A percentile compares a stretch with the other conserved stretches of the same genome.
Evolutionary conservation across 2,797 vertebrate species (phyloP).

Genomic region (Coregonus suidteri): DNA sequence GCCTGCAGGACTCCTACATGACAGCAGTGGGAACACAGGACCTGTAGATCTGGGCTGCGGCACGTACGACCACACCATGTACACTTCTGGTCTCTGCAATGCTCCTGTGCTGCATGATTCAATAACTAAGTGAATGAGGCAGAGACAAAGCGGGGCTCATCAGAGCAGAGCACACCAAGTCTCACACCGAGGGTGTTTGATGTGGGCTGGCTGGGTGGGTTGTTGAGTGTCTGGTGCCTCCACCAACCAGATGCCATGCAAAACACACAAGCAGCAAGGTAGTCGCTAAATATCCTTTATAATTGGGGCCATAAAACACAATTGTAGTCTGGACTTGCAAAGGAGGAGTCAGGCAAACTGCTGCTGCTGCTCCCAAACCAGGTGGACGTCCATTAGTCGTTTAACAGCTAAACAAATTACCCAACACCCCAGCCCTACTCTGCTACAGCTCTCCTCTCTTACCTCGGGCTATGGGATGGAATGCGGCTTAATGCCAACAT

Average conservation of each 20-base stretch:
- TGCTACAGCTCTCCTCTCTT: conserved; percentile 35
- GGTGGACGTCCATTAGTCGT: conserved; percentile 75
- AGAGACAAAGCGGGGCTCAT: conserved; percentile 29
- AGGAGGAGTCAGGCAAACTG: conserved; percentile 62
- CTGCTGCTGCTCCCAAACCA: conserved; percentile 72
- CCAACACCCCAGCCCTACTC: conserved; percentile 62
- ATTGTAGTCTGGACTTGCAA: conserved; percentile 72
- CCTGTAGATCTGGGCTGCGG: conserved; percentile 3
- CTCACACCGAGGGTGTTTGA: conserved; percentile 66
- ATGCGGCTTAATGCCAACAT: conserved; percentile 76
- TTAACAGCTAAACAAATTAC: conserved; percentile 81
- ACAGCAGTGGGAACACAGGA: conserved; percentile 41
- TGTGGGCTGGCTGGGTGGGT: conserved; percentile 67
- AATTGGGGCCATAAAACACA: conserved; percentile 79
- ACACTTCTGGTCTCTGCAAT: background rate
- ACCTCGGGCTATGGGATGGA: conserved; percentile 66
- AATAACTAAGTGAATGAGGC: background rate
- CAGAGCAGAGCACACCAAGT: conserved; percentile 36
- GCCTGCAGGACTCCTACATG: conserved; percentile 42
- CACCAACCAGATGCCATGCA: conserved; percentile 64
- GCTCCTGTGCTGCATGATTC: background rate
- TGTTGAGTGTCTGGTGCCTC: conserved; percentile 50
- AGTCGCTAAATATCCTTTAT: conserved; percentile 75
- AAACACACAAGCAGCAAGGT: conserved; percentile 64
- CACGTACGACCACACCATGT: background rate